Evolutionary conservation across 2,888 invertebrate species (phyloP).

Genomic region (Eupelmus urozonus): DNA sequence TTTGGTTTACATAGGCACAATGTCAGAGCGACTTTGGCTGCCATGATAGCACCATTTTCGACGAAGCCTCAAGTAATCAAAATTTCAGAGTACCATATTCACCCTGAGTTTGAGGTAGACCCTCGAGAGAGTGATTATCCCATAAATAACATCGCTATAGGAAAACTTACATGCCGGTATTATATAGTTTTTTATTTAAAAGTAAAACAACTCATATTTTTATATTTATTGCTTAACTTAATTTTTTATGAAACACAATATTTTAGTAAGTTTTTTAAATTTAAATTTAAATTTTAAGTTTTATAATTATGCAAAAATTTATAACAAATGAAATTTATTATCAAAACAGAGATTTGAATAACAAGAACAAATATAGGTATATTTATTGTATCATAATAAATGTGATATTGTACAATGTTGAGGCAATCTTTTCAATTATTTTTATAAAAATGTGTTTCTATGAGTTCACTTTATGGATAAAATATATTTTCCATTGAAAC

Average conservation of each 20-base stretch:
- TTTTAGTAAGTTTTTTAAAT: too few relatives aligned
- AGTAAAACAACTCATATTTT: not conserved
- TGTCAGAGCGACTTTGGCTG: conserved; percentile 63
- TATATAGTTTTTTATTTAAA: not conserved
- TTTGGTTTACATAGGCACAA: conserved; percentile 62
- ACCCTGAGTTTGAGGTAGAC: conserved; percentile 60
- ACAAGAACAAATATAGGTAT: not conserved
- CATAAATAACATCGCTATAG: conserved; percentile 64
- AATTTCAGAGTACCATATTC: conserved; percentile 61
- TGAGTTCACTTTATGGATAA: not conserved
- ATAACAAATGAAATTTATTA: conserved; percentile 7
- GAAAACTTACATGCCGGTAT: conserved; percentile 63
- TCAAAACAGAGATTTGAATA: not conserved
- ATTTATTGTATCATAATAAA: not conserved
- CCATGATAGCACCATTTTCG: conserved; percentile 60
- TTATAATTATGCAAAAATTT: not conserved
- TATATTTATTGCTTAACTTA: not conserved
- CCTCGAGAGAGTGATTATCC: conserved; percentile 56
- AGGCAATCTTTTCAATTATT: conserved; percentile 14
- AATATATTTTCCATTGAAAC: too few relatives aligned
- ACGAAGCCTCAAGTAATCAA: conserved; percentile 62
- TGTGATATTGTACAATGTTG: not conserved
- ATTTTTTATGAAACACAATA: too few relatives aligned
- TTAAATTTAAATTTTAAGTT: not conserved
- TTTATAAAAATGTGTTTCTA: conserved; percentile 12